Percentiles rank a stretch among this genome's conserved stretches.
These are phyloP conservation scores for Phymatocera aterrima DNA, from an alignment of 2,888 invertebrate genomes.

Conservation along the genomic window DNA sequence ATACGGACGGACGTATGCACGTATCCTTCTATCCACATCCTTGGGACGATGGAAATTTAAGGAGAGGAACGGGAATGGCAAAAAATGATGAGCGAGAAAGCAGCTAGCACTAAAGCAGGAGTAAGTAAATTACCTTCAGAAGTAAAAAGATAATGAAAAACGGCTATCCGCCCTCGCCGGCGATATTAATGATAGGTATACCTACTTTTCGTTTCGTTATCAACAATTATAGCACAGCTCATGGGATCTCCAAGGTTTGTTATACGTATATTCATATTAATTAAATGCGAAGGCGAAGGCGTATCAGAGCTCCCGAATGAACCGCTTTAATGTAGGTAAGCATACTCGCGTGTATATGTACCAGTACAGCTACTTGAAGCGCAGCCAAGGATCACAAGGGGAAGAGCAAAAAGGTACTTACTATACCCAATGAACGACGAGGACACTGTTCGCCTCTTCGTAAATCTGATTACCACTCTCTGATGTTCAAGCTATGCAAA, in stretches of 20 bases:
- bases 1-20: too few species aligned
- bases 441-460: slow-evolving; percentile 59
- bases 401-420: slow-evolving; percentile 35
- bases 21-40: too few species aligned
- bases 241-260: neutral
- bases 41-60: too few species aligned
- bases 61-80: neutral
- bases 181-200: neutral
- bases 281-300: slow-evolving; percentile 9
- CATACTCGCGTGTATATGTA: neutral
- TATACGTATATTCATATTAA: slow-evolving; percentile 8
- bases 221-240: neutral
- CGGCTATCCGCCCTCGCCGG: neutral
- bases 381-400: slow-evolving; percentile 21
- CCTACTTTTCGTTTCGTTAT: neutral
- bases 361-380: slow-evolving; percentile 6
- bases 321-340: neutral
- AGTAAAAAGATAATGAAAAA: neutral
- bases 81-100: neutral
- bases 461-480: slow-evolving; percentile 62
- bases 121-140: neutral
- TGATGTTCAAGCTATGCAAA: neutral
- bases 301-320: neutral
- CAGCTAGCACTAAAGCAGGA: neutral
- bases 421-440: slow-evolving; percentile 55